Evolutionary conservation across 2,888 invertebrate genomes (phyloP), one percentile per base, ranked within the genome.

Genomic region (Aelia acuminata): DNA sequence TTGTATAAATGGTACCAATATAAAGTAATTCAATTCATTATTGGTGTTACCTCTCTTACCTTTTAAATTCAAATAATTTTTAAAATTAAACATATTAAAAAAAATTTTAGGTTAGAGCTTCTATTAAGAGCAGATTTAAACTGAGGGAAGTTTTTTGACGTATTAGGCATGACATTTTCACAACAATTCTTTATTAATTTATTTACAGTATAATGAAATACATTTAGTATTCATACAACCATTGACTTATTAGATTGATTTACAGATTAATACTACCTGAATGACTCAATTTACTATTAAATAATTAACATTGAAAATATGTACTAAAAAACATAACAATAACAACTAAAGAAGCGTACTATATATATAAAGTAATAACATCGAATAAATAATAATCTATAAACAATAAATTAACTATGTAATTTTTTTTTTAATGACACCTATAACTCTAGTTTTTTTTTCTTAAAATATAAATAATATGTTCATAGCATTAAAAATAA

Each of bases 161-260:
- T 20, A 2, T 39, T 22, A 39, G 1, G 8, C 39, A 11, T 39
- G 8, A 43, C 11, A 39, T 75, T 75, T 75, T 75, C 39, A 75
- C 75, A 75, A 75, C 75, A 39, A 75, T 75, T 75, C 35, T 75
- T 75, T 75, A 75, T 39, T 75, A 75, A 20, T 8, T 75, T 75
- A 75, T 75, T 75, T 75, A 75, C 75, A 75, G 20, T 39, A 75
- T 20, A 75, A 75, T 75, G 35, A 75, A 75, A 10, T 75, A 75
- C 75, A 75, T 43, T 35, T 75, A 75, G 75, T 75, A 75, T 8
- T 75, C 39, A 39, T 43, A 75, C 39, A 39, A 75, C 57, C 39
- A 5, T 20, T 70, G 39, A 39, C 4, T 75, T 75, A 75, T 39
- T 39, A 75, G 22, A 35, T 39, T 10, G n/a, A 75, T 75, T 11